Evolutionary conservation across 2,888 invertebrate species (phyloP), one percentile per base, ranked within the genome.

Genomic region (Yponomeuta evonymella): DNA sequence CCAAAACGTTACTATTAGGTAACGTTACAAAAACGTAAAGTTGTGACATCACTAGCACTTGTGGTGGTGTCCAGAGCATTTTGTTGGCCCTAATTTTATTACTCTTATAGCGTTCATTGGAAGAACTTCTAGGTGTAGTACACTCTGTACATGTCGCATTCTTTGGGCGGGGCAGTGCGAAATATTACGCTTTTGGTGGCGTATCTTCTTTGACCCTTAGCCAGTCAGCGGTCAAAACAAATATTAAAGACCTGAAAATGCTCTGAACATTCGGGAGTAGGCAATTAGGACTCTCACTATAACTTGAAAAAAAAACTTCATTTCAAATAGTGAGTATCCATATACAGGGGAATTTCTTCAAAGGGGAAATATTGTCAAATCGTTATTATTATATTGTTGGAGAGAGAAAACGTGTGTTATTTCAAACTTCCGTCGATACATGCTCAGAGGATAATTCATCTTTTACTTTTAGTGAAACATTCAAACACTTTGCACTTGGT

Each of bases 401-500:
- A 51, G 15, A 15, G 51, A 58, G 1, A 58, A 58, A 12, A 58
- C 15, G 8, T 43, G 43, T 58, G 51, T 58, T 58, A 58, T 58
- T 58, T 15, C 51, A 58, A 58, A 58, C 51, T 15, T 15, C 1
- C 3, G 15, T 58, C 51, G 12, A 8, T 15, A 58, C 51, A 58
- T 58, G 51, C 51, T 58, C 51, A 58, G 5, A 58, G 15, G 15
- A 15, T 58, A 15, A 15, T 2, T 15, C 43, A 43, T 43, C 15
- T 15, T 58, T 58, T 58, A 33, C 15, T 67, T 11, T 72, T 72
- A 72, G 71, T 43, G 9, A 43, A 43, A 43, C 5, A 43, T 70
- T 70, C 70, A 73, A 63, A 73, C 23, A 23, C 71, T 48, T 65
- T 65, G 51, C 58, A 67, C 12, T n/a, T 15, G 15, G 67, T 67